A percentile compares a stretch with the other conserved stretches of the same genome.
These are phyloP conservation scores for Neodontobutis hainanensis DNA, from an alignment of 2,113 vertebrate species.

Conservation along the genomic window DNA sequence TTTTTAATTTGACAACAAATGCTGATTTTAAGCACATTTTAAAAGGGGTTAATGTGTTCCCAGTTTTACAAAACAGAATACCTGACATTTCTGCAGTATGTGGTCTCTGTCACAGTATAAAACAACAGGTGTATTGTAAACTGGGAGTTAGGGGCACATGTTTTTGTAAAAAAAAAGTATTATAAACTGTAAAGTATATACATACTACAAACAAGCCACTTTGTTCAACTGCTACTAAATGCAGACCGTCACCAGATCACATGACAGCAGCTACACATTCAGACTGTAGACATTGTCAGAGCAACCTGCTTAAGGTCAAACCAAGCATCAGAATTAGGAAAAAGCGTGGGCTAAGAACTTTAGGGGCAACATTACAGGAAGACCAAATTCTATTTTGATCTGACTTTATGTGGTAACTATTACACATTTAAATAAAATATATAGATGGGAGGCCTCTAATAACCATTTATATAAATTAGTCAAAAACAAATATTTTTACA, in stretches of 20 bases:
- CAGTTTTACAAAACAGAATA: no score
- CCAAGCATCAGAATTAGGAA: neutral
- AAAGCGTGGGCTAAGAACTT: neutral
- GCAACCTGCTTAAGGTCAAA: neutral
- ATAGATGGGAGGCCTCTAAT: no score
- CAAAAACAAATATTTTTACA: neutral
- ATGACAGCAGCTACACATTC: neutral
- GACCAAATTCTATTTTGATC: no score
- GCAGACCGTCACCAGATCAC: neutral
- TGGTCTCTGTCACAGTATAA: neutral
- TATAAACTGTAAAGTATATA: neutral
- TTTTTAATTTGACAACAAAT: no score
- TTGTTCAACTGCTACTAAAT: neutral
- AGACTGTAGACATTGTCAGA: neutral
- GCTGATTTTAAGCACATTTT: no score
- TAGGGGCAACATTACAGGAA: neutral
- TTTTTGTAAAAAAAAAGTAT: neutral
- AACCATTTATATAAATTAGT: no score
- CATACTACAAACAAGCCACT: neutral
- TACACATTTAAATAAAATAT: no score
- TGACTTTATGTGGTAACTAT: no score
- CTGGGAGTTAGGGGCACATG: no score
- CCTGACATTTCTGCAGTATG: no score
- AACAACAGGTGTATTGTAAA: neutral
- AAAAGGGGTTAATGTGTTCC: no score